A percentile compares a stretch with the other conserved stretches of the same genome.
Conservation (phyloP, 2,113 vertebrate genomes). For the Pandion haliaetus region DNA sequence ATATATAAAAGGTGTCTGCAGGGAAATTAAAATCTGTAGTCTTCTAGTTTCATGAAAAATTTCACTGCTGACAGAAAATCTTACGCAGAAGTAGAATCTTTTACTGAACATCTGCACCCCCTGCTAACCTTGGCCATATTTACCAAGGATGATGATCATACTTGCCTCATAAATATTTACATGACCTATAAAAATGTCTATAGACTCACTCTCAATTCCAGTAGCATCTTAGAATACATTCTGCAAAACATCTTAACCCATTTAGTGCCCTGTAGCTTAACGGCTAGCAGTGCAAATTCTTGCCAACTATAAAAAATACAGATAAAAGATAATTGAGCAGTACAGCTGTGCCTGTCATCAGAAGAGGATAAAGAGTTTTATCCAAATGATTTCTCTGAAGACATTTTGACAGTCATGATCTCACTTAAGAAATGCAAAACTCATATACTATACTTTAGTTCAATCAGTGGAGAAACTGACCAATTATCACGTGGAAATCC, state of each 20-base stretch:
- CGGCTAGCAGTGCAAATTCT: not conserved
- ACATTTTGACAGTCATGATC: not conserved
- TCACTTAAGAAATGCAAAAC: not conserved
- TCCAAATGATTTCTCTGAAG: not conserved
- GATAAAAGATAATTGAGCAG: not conserved
- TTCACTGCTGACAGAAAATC: not conserved
- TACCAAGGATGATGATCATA: not conserved
- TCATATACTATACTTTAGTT: not conserved
- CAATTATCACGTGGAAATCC: not conserved
- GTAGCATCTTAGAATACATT: not conserved
- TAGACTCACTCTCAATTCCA: not conserved
- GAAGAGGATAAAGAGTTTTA: not conserved
- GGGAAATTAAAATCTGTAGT: not conserved
- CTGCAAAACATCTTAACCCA: not conserved
- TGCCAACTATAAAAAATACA: not conserved
- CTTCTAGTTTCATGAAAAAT: not conserved
- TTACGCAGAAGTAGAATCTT: not conserved
- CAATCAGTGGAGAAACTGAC: not conserved
- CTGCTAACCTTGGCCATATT: not conserved
- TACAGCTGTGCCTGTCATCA: not conserved
- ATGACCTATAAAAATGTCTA: not conserved
- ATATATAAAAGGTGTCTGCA: not conserved
- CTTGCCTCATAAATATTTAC: not conserved
- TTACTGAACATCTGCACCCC: not conserved
- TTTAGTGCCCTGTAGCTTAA: not conserved